Conservation (phyloP, 2,113 vertebrate species). For the Psephotus haematonotus region DNA sequence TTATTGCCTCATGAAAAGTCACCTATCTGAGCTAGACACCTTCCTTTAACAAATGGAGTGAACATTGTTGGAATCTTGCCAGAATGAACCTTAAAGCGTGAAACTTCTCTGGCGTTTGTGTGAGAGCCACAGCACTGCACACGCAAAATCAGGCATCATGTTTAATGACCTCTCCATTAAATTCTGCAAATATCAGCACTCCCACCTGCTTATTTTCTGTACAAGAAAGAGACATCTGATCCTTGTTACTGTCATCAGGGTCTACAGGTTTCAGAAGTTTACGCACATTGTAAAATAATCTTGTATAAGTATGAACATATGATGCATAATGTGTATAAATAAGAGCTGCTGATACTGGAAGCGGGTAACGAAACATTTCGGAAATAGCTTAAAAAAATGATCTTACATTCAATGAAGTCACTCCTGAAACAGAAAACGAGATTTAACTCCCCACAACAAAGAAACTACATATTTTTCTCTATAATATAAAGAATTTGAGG, state of each 20-base stretch:
- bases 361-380: neutral
- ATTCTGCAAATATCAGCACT: neutral
- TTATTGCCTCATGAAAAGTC: neutral
- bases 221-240: neutral
- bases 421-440: neutral
- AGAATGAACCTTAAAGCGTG: neutral
- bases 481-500: neutral
- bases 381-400: neutral
- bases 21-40: neutral
- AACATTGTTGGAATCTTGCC: neutral
- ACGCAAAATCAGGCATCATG: fast-evolving
- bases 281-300: neutral
- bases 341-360: neutral
- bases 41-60: neutral
- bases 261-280: neutral
- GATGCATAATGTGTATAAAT: neutral
- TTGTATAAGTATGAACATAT: neutral
- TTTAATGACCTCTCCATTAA: neutral
- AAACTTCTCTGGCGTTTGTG: fast-evolving
- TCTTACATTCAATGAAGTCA: neutral
- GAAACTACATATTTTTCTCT: neutral
- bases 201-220: neutral
- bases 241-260: neutral
- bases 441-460: neutral
- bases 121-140: fast-evolving